Conservation (phyloP, 1,140 invertebrate genomes). For the Apis laboriosa region DNA sequence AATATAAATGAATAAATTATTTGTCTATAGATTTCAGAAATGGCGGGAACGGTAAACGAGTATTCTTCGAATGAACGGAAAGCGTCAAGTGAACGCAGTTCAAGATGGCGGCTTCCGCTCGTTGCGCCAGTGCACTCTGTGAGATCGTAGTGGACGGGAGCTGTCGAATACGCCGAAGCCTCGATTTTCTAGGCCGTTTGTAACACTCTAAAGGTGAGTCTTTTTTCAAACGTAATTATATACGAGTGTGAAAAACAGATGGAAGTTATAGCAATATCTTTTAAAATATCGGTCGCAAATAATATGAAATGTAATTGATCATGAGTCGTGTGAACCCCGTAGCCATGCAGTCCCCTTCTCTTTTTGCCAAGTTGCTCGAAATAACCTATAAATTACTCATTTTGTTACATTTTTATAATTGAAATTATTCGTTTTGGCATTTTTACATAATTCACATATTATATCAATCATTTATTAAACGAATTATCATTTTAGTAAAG, state of each 20-base stretch:
- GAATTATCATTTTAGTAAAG: constrained; percentile 13
- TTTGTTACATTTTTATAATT: not conserved
- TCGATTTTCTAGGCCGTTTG: constrained; percentile 77
- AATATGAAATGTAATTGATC: constrained; percentile 47
- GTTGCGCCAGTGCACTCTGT: constrained; percentile 78
- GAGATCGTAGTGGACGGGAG: constrained; percentile 79
- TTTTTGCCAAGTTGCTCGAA: constrained; percentile 13
- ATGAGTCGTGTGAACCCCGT: constrained; percentile 69
- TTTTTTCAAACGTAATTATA: constrained; percentile 16
- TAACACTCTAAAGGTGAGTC: constrained; percentile 78
- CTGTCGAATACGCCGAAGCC: constrained; percentile 78
- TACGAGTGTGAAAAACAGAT: not conserved
- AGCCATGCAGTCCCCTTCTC: constrained; percentile 58
- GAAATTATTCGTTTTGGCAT: not conserved
- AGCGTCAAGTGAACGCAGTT: constrained; percentile 45
- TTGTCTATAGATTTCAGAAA: not conserved
- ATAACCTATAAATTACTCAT: constrained; percentile 9
- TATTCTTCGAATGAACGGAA: constrained; percentile 40
- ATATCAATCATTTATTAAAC: not conserved
- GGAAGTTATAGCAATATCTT: not conserved
- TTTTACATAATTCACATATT: not conserved
- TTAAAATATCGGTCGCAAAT: constrained; percentile 16
- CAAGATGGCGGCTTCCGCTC: constrained; percentile 77
- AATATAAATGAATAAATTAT: not conserved
- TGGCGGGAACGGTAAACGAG: constrained; percentile 14